Evolutionary conservation across 2,888 invertebrate species (phyloP).

Genomic region (Rhingia rostrata): DNA sequence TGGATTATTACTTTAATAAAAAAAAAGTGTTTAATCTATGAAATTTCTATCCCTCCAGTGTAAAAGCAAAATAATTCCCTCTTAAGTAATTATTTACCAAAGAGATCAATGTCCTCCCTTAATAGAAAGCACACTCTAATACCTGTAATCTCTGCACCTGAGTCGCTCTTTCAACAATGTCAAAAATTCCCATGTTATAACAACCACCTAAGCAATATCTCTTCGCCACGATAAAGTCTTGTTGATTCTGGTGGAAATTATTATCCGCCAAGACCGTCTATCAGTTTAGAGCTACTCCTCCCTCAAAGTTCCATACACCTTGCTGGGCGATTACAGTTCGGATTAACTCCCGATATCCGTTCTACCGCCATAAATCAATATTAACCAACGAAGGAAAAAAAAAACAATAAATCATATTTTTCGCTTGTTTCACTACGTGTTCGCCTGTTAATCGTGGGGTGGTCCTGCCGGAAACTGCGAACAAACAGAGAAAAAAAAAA

Average conservation of each 20-base stretch:
- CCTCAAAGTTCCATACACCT: neutral
- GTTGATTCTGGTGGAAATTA: too few relatives aligned
- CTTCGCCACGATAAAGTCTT: neutral
- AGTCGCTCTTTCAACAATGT: neutral
- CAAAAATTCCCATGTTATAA: neutral
- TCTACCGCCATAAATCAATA: constrained; percentile 70
- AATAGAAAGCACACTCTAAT: neutral
- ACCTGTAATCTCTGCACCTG: constrained; percentile 9
- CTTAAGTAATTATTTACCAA: neutral
- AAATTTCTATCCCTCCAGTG: too few relatives aligned
- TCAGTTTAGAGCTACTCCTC: neutral
- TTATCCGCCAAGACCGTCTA: too few relatives aligned
- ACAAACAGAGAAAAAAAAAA: constrained; percentile 37
- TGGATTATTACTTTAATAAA: too few relatives aligned
- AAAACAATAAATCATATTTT: constrained; percentile 60
- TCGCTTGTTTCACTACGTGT: constrained; percentile 17
- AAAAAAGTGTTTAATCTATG: too few relatives aligned
- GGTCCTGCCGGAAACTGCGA: constrained; percentile 25
- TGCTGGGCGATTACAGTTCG: constrained; percentile 13
- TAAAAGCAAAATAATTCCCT: neutral
- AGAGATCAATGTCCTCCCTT: constrained; percentile 1
- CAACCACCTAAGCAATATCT: too few relatives aligned
- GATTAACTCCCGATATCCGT: constrained; percentile 57
- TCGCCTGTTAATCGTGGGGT: constrained; percentile 42
- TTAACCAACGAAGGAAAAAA: constrained; percentile 54